phyloP scores from a whole-genome alignment of 2,113 vertebrate genomes.

The Paradoxurus hermaphroditus region DNA sequence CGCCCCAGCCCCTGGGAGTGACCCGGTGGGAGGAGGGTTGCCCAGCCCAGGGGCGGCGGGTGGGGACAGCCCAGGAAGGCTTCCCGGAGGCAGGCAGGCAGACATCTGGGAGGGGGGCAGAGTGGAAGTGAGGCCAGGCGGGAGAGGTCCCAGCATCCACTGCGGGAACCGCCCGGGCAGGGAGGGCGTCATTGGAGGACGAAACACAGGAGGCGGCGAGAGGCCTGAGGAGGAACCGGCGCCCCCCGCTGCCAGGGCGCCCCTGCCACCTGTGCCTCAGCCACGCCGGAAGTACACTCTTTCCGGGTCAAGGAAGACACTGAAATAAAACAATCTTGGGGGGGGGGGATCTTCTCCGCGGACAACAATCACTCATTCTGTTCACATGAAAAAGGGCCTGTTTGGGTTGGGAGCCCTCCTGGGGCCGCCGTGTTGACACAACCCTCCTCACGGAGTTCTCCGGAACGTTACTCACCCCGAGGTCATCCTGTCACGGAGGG shows the following conservation, averaged over 20 bases:
- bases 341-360: background rate
- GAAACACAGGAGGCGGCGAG: fast-evolving
- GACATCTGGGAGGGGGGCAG: background rate
- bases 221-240: fast-evolving
- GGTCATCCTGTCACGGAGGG: background rate
- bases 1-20: background rate
- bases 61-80: too few species aligned
- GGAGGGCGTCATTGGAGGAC: fast-evolving
- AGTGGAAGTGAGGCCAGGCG: fast-evolving
- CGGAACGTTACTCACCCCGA: fast-evolving
- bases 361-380: background rate
- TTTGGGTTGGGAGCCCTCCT: background rate
- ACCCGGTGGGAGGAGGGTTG: background rate
- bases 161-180: fast-evolving
- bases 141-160: background rate
- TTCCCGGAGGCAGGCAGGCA: background rate
- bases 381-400: background rate
- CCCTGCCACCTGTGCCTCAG: fast-evolving
- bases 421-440: background rate
- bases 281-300: background rate
- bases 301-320: background rate
- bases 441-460: background rate
- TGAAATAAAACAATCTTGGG: background rate
- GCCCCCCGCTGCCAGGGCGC: background rate
- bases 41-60: background rate